Evolutionary conservation across 2,888 invertebrate genomes (phyloP).

Genomic region (Chirona hameri): DNA sequence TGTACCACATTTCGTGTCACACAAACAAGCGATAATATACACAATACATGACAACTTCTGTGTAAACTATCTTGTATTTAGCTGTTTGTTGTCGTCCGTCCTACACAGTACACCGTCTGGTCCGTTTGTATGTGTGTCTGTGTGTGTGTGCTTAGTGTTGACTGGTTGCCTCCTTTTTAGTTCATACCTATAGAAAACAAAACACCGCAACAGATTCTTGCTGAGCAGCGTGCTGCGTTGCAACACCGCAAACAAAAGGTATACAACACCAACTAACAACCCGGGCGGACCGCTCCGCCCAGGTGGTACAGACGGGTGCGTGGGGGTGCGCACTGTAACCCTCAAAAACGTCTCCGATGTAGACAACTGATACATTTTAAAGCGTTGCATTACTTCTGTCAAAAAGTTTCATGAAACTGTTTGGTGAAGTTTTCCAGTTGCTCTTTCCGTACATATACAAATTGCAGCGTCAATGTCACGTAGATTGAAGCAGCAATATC

Average conservation of each 20-base stretch:
- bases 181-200: neutral
- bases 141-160: neutral
- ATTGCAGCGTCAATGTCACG: too few relatives aligned
- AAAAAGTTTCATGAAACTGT: too few relatives aligned
- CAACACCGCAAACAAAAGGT: conserved; percentile 4
- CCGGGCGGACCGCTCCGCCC: neutral
- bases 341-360: too few relatives aligned
- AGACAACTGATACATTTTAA: too few relatives aligned
- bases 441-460: too few relatives aligned
- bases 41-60: neutral
- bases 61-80: neutral
- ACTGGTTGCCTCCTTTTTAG: neutral
- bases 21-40: neutral
- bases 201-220: conserved; percentile 22
- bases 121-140: neutral
- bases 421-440: too few relatives aligned
- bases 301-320: too few relatives aligned
- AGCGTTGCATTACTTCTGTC: too few relatives aligned
- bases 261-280: neutral
- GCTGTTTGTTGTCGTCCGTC: neutral
- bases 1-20: neutral
- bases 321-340: too few relatives aligned
- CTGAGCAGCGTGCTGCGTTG: neutral
- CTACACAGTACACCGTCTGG: neutral
- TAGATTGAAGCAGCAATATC: too few relatives aligned